Evolutionary conservation across 2,113 vertebrate species (phyloP), one percentile per base, ranked within the genome.

Genomic region (Macrotis lagotis): DNA sequence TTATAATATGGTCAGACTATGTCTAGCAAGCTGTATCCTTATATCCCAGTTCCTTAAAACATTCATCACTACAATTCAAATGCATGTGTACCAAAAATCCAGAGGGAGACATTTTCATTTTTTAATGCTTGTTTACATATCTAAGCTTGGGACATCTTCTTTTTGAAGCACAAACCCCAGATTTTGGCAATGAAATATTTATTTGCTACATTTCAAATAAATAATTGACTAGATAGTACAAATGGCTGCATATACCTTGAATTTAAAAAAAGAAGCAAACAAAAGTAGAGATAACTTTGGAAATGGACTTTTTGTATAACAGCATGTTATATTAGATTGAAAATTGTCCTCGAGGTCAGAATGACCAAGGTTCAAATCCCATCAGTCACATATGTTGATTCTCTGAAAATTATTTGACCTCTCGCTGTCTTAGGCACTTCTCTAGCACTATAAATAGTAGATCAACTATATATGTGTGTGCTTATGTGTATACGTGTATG

Each of bases 201-300:
- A 37, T 52, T 90, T 90, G 25, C 44, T 66, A 91, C n/a, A 83
- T 1, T 8, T n/a, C 37, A 83, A 83, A 83, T 83, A n/a, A 83
- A 83, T 83, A 44, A 83, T 83, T 83, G 7, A 83, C n/a, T 44
- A 83, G 37, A n/a, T 44, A 2, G 37, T 7, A 83, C 66, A 83
- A 44, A 83, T 83, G 66, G 4, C 2, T 44, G 66, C 19, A 44
- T 83, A 22, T 22, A 44, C n/a, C 6, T 22, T 83, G 37, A 83
- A 83, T 44, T 2, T 49, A 24, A 92, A 90, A 91, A 83, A 90
- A 50, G 52, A 92, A 92, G 48, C 37, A 88, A 94, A 92, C 1
- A 0, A 89, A 90, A 93, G 92, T 6, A 49, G 50, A 96, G 31
- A 92, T 22, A 92, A 91, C 50, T 94, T 96, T 91, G 59, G 31